Percentiles rank a stretch among this genome's conserved stretches.
These are phyloP conservation scores for Hycleus cichorii DNA, from an alignment of 1,140 invertebrate genomes.

Conservation along the genomic window DNA sequence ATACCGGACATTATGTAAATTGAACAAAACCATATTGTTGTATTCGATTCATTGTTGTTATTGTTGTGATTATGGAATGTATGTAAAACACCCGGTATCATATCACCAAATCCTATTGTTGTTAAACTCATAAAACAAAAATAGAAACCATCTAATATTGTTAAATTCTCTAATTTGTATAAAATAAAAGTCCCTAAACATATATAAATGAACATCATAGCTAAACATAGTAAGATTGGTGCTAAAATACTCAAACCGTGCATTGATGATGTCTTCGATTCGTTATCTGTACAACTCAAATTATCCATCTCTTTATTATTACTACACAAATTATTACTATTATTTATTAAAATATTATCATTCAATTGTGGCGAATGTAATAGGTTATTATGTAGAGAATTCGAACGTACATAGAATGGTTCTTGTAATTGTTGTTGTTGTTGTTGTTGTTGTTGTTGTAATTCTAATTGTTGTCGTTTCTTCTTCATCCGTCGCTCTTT, in stretches of 20 bases:
- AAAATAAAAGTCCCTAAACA: slow-evolving; percentile 82
- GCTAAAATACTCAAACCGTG: slow-evolving; percentile 68
- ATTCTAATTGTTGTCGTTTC: slow-evolving; percentile 67
- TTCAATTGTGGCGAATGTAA: slow-evolving; percentile 43
- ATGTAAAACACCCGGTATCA: slow-evolving; percentile 67
- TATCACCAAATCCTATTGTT: slow-evolving; percentile 87
- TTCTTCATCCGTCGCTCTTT: slow-evolving; percentile 70
- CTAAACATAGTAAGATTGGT: slow-evolving; percentile 66
- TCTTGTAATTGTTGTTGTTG: slow-evolving; percentile 63
- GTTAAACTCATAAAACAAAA: slow-evolving; percentile 92
- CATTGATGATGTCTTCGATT: slow-evolving; percentile 60
- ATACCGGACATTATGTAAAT: slow-evolving; percentile 41
- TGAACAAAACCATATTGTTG: slow-evolving; percentile 83
- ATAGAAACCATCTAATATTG: slow-evolving; percentile 83
- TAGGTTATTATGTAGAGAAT: slow-evolving; percentile 49
- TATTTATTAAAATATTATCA: too few relatives aligned
- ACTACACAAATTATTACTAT: slow-evolving; percentile 42
- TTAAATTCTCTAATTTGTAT: slow-evolving; percentile 78
- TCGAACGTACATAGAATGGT: slow-evolving; percentile 70
- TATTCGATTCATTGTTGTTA: slow-evolving; percentile 46
- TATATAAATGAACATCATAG: slow-evolving; percentile 76
- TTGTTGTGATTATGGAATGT: slow-evolving; percentile 43
- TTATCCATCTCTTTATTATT: slow-evolving; percentile 51
- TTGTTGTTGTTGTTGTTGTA: slow-evolving; percentile 59
- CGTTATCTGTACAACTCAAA: slow-evolving; percentile 61